Evolutionary conservation across 2,113 vertebrate species (phyloP).

Genomic region (Ailurus styani): DNA sequence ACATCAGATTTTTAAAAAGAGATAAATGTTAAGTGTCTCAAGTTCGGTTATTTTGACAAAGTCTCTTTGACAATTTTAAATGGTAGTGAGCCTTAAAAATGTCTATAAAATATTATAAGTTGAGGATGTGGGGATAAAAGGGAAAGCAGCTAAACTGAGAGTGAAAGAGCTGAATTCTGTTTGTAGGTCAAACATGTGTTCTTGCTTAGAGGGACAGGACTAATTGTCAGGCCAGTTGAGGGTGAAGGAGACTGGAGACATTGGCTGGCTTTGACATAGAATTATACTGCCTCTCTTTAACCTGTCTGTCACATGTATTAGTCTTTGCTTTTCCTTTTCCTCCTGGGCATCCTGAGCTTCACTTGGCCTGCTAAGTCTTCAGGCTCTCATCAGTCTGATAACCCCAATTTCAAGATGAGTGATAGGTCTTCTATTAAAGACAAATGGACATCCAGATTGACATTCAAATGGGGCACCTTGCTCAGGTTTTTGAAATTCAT

Average conservation of each 20-base stretch:
- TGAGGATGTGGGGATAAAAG: background rate
- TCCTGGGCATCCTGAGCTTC: constrained; percentile 32
- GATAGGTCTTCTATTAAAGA: background rate
- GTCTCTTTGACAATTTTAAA: background rate
- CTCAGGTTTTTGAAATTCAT: constrained; percentile 33
- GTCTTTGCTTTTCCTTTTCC: constrained; percentile 51
- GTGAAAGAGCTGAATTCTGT: background rate
- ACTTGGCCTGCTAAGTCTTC: background rate
- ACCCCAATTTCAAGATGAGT: constrained; percentile 34
- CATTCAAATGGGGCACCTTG: background rate
- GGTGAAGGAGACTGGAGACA: background rate
- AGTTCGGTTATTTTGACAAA: background rate
- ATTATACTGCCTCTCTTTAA: constrained; percentile 59
- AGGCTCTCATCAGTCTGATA: background rate
- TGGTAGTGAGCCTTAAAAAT: background rate
- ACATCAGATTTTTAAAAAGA: background rate
- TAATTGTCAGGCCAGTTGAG: constrained; percentile 39
- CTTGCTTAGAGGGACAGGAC: constrained; percentile 37
- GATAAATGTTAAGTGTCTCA: background rate
- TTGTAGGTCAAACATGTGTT: constrained; percentile 26
- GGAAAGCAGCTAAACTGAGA: background rate
- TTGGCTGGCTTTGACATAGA: constrained; percentile 21
- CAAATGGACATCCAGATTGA: constrained; percentile 20
- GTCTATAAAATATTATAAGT: background rate
- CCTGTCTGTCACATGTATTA: constrained; percentile 52